These are phyloP conservation scores for Paramormyrops hopkinsi DNA, from an alignment of 2,797 vertebrate species.

Conservation along the genomic window DNA sequence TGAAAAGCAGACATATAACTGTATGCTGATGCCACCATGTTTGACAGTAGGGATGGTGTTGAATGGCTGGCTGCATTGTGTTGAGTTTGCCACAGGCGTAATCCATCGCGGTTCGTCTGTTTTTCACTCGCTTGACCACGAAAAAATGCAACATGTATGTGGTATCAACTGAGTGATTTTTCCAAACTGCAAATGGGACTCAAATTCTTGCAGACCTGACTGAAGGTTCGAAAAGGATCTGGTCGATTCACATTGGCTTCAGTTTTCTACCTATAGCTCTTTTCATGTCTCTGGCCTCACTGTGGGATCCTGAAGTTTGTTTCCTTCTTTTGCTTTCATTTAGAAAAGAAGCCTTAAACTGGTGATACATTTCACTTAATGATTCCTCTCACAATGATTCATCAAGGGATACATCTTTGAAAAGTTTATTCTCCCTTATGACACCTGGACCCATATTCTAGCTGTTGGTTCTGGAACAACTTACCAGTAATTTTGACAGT, in stretches of 20 bases:
- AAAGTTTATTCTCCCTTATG: background rate
- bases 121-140: background rate
- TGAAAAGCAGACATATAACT: conserved; percentile 6
- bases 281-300: background rate
- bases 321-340: background rate
- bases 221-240: background rate
- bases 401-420: background rate
- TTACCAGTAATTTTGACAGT: background rate
- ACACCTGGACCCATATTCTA: background rate
- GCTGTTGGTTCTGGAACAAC: background rate
- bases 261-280: background rate
- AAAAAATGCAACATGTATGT: background rate
- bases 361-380: background rate
- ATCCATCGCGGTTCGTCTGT: background rate
- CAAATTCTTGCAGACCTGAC: background rate
- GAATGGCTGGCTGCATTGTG: background rate
- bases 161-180: background rate
- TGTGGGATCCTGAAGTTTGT: background rate
- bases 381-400: background rate
- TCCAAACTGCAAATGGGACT: background rate
- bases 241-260: background rate
- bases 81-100: background rate
- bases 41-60: background rate
- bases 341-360: background rate
- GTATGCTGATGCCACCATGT: conserved; percentile 2